Conservation (phyloP, 2,113 vertebrate species). For the Brienomyrus brachyistius region DNA sequence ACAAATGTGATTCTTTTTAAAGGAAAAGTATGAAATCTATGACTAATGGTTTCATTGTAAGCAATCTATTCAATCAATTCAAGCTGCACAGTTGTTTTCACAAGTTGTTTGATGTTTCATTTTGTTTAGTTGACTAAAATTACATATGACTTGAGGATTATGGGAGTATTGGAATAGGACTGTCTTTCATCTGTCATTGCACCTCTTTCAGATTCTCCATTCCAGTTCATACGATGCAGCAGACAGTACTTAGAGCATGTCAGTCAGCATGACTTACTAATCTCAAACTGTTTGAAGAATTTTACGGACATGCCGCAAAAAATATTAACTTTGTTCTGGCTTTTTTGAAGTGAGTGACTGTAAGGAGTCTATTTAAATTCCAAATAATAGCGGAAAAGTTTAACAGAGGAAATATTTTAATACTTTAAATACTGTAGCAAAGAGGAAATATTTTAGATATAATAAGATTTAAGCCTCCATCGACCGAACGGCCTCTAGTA, state of each 20-base stretch:
- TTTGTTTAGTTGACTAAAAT: neutral
- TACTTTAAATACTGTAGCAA: neutral
- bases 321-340: neutral
- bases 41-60: neutral
- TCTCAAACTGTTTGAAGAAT: neutral
- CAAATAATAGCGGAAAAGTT: neutral
- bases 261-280: slow-evolving; percentile 3
- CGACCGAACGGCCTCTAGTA: neutral
- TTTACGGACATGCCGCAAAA: neutral
- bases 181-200: slow-evolving; percentile 1
- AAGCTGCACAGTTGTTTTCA: neutral
- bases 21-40: neutral
- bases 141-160: neutral
- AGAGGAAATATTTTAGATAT: neutral
- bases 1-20: slow-evolving; percentile 9
- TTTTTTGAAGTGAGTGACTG: neutral
- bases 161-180: neutral
- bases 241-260: neutral
- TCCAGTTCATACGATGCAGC: neutral
- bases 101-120: neutral
- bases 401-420: neutral
- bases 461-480: neutral
- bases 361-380: neutral
- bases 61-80: neutral
- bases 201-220: neutral